Evolutionary conservation across 2,888 invertebrate genomes (phyloP).

Genomic region (Drosophila neonasuta): DNA sequence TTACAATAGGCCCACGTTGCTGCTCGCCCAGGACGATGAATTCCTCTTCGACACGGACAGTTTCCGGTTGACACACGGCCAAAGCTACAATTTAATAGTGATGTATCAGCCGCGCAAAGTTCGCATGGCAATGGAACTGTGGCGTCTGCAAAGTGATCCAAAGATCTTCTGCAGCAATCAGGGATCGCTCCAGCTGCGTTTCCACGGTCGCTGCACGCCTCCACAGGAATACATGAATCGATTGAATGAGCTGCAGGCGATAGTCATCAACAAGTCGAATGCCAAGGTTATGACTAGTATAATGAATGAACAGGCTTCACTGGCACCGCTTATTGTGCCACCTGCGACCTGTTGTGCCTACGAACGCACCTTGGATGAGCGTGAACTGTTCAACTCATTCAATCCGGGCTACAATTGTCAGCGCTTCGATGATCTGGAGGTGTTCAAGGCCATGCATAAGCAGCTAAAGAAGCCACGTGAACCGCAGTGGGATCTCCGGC

Average conservation of each 20-base stretch:
- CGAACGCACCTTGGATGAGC: constrained; percentile 54
- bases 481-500: constrained; percentile 54
- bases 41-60: constrained; percentile 66
- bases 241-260: constrained; percentile 48
- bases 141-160: constrained; percentile 72
- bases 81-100: constrained; percentile 58
- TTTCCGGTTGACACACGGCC: constrained; percentile 67
- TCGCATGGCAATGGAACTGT: constrained; percentile 59
- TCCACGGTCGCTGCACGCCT: constrained; percentile 67
- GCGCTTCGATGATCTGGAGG: constrained; percentile 65
- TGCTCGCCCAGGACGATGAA: constrained; percentile 67
- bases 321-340: constrained; percentile 53
- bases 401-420: constrained; percentile 62
- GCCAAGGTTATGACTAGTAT: constrained; percentile 26
- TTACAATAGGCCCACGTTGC: constrained; percentile 53
- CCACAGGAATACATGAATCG: constrained; percentile 62
- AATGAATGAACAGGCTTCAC: constrained; percentile 40
- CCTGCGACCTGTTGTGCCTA: constrained; percentile 61
- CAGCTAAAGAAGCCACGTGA: constrained; percentile 64
- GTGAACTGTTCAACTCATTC: constrained; percentile 58
- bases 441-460: constrained; percentile 51
- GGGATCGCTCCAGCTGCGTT: constrained; percentile 61
- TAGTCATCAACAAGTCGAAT: constrained; percentile 54
- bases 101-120: constrained; percentile 75
- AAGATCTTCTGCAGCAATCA: constrained; percentile 60